Percentiles rank a stretch among this genome's conserved stretches.
Conservation (phyloP, 2,113 vertebrate genomes). For the Phainopepla nitens region DNA sequence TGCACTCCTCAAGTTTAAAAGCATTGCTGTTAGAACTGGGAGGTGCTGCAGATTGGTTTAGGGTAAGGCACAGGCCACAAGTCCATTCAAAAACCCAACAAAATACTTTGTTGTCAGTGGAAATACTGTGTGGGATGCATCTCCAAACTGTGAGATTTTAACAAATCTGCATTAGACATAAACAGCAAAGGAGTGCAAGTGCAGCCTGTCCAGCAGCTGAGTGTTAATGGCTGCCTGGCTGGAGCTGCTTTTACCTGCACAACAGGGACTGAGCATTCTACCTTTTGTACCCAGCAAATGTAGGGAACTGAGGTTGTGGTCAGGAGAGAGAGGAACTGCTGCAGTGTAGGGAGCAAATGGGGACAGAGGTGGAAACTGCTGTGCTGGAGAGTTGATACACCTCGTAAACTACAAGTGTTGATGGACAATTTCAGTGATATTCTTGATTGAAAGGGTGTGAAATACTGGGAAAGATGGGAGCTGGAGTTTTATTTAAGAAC, state of each 20-base stretch:
- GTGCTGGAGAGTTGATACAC: neutral
- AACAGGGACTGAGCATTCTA: neutral
- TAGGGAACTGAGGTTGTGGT: neutral
- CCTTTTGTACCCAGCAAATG: neutral
- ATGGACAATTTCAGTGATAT: neutral
- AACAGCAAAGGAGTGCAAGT: neutral
- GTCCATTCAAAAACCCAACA: neutral
- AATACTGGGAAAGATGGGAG: neutral
- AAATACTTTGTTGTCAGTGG: neutral
- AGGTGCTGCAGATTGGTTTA: neutral
- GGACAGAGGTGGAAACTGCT: neutral
- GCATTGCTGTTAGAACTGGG: neutral
- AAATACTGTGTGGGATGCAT: neutral
- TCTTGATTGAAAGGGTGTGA: neutral
- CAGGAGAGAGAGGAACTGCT: neutral
- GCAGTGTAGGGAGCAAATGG: neutral
- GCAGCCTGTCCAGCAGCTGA: neutral
- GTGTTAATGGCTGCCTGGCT: neutral
- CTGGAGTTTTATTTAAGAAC: neutral
- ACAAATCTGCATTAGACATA: fast-evolving
- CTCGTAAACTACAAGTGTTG: neutral
- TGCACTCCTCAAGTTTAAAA: neutral
- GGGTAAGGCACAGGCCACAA: neutral
- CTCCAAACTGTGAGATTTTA: neutral
- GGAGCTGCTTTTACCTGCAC: neutral